Evolutionary conservation across 2,113 vertebrate species (phyloP).

Genomic region (Thymallus thymallus): DNA sequence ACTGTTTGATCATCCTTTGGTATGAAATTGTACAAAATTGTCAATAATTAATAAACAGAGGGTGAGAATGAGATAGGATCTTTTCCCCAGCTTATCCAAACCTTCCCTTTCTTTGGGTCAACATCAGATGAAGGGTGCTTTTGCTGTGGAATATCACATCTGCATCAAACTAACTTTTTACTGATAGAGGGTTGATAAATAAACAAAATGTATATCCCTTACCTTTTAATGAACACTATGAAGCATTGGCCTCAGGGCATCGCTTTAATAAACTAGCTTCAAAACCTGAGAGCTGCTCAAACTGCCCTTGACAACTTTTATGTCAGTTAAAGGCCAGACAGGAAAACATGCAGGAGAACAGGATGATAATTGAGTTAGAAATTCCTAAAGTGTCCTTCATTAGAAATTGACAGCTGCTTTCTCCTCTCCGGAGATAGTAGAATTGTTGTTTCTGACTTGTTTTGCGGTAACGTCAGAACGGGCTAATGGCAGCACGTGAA

Average conservation of each 20-base stretch:
- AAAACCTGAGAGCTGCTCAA: conserved; percentile 44
- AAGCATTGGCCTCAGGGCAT: conserved; percentile 46
- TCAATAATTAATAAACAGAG: neutral
- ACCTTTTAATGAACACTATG: conserved; percentile 64
- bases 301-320: conserved; percentile 38
- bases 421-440: too few species aligned
- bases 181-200: too few species aligned
- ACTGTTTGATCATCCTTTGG: neutral
- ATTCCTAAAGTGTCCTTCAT: conserved; percentile 57
- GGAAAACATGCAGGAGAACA: conserved; percentile 34
- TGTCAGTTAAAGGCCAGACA: conserved; percentile 32
- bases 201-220: conserved; percentile 9
- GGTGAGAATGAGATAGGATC: neutral
- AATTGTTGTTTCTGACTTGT: conserved; percentile 26
- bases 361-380: conserved; percentile 44
- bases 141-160: conserved; percentile 56
- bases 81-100: neutral
- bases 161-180: conserved; percentile 12
- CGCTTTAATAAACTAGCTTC: conserved; percentile 39
- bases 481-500: conserved; percentile 33
- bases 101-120: neutral
- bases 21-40: too few species aligned
- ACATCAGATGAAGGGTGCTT: neutral
- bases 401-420: conserved; percentile 64
- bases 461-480: conserved; percentile 13